These are phyloP conservation scores for Phenganax stokvisi DNA, from an alignment of 92 coral and sea anemone species.

Conservation along the genomic window DNA sequence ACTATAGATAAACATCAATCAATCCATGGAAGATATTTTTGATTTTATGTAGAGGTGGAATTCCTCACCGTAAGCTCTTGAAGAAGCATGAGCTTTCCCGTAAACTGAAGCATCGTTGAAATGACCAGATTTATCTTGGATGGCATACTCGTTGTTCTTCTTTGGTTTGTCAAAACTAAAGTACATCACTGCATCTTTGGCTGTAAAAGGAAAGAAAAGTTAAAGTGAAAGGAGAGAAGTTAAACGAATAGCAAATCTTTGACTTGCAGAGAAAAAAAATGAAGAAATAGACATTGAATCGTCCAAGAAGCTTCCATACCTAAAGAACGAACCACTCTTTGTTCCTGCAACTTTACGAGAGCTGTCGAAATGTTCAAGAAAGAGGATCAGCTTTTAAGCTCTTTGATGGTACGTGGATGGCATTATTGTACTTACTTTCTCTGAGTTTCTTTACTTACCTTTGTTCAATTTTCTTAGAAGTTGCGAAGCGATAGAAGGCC, in stretches of 20 bases:
- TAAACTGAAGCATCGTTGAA: slow-evolving; percentile 71
- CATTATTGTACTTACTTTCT: neutral
- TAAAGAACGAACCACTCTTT: slow-evolving; percentile 18
- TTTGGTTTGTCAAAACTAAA: slow-evolving; percentile 61
- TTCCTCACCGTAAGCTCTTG: slow-evolving; percentile 59
- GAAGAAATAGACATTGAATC: neutral
- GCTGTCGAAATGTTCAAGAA: neutral
- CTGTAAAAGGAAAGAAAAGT: slow-evolving; percentile 43
- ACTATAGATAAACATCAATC: too few relatives aligned
- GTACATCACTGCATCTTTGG: slow-evolving; percentile 80
- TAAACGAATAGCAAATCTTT: neutral
- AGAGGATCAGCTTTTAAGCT: neutral
- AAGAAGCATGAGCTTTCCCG: slow-evolving; percentile 76
- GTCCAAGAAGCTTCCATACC: neutral
- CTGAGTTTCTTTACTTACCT: slow-evolving; percentile 5
- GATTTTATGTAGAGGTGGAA: neutral
- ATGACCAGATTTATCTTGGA: slow-evolving; percentile 68
- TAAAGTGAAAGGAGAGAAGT: neutral
- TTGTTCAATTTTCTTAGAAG: slow-evolving; percentile 25
- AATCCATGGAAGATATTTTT: too few relatives aligned
- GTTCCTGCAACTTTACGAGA: slow-evolving; percentile 24
- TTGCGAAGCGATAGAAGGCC: slow-evolving; percentile 35
- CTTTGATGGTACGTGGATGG: neutral
- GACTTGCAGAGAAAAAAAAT: neutral
- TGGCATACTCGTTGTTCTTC: slow-evolving; percentile 37